A percentile compares a stretch with the other conserved stretches of the same genome.
Conservation (phyloP, 2,113 vertebrate genomes). For the Chaetops frenatus region DNA sequence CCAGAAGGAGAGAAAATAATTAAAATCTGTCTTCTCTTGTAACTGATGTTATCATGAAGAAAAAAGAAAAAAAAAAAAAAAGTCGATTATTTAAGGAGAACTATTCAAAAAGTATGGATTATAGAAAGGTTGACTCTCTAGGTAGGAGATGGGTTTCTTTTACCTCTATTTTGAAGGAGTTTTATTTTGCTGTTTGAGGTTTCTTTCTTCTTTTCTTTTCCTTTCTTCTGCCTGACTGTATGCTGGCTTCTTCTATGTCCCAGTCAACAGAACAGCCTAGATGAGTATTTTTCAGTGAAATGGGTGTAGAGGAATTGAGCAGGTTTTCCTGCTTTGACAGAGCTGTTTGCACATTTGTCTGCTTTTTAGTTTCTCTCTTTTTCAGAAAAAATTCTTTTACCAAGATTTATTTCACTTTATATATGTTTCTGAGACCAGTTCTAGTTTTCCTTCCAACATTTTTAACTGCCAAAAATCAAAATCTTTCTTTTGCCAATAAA, state of each 20-base stretch:
- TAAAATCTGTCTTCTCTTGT: neutral
- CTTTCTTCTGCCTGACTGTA: neutral
- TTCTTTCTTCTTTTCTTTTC: neutral
- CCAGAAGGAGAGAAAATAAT: neutral
- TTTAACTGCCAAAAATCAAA: neutral
- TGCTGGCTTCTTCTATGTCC: neutral
- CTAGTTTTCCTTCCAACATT: neutral
- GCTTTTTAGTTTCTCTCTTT: neutral
- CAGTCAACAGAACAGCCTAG: neutral
- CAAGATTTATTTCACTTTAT: neutral
- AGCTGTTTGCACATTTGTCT: neutral
- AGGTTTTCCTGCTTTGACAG: neutral
- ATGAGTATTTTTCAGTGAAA: neutral
- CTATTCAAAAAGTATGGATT: neutral
- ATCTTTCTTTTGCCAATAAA: neutral
- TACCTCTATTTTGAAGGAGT: neutral
- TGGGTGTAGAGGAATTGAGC: neutral
- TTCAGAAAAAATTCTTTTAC: neutral
- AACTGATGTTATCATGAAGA: neutral
- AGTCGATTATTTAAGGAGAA: neutral
- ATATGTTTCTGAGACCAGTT: neutral
- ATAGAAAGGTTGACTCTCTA: neutral
- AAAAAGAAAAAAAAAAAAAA: rapidly evolving
- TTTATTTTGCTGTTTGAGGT: rapidly evolving
- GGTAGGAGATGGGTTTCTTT: neutral